phyloP scores from a whole-genome alignment of 2,113 vertebrate species.

The Anguilla rostrata region DNA sequence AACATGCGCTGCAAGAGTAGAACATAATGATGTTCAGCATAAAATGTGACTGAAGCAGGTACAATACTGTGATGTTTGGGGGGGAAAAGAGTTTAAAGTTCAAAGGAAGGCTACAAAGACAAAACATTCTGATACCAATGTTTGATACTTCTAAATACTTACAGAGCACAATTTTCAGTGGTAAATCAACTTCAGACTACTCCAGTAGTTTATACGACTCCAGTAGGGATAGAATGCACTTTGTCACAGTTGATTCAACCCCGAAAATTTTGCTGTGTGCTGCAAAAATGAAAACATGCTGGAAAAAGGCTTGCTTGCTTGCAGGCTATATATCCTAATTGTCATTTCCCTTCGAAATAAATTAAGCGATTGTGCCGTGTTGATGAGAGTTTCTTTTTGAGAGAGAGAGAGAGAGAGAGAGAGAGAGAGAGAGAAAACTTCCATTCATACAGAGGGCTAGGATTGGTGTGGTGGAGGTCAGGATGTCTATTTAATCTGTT shows the following conservation, averaged over 20 bases:
- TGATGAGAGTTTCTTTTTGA: too few species aligned
- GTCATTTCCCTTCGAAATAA: too few species aligned
- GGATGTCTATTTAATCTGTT: conserved; percentile 38
- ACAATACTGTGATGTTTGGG: background rate
- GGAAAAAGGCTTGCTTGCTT: background rate
- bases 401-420: too few species aligned
- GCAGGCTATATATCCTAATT: background rate
- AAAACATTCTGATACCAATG: background rate
- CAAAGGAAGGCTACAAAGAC: background rate
- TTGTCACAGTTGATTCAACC: background rate
- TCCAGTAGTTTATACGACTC: background rate
- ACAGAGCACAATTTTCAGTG: background rate
- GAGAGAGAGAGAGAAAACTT: background rate
- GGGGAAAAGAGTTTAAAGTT: background rate
- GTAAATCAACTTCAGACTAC: background rate
- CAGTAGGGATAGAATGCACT: background rate
- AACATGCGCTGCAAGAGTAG: background rate
- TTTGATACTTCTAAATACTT: background rate
- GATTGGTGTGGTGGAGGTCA: conserved; percentile 32
- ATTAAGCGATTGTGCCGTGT: too few species aligned
- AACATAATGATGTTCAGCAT: background rate
- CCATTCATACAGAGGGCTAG: conserved; percentile 30
- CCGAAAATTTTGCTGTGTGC: background rate
- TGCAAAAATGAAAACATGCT: background rate
- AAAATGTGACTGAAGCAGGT: background rate